Percentiles rank a stretch among this genome's conserved stretches.
These are phyloP conservation scores for Brenthis ino DNA, from an alignment of 2,888 invertebrate species.

Conservation along the genomic window DNA sequence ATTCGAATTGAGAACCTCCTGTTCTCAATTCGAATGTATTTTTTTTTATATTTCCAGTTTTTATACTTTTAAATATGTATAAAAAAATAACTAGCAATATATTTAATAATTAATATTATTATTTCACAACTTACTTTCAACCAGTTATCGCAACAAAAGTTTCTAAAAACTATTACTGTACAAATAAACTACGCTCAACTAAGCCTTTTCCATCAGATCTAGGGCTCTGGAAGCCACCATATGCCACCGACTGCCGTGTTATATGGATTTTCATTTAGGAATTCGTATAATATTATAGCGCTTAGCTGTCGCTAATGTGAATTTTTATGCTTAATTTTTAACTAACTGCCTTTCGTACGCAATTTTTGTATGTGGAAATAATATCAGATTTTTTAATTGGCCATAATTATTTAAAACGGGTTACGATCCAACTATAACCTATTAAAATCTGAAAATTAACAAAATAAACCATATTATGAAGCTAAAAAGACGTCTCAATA, in stretches of 20 bases:
- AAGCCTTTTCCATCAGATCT: slow-evolving; percentile 47
- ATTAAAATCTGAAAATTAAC: not conserved
- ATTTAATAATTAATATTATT: too few relatives aligned
- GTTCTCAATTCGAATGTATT: too few relatives aligned
- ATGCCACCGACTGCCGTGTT: slow-evolving; percentile 73
- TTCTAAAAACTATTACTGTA: not conserved
- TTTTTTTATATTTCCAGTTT: too few relatives aligned
- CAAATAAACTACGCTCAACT: not conserved
- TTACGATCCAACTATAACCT: not conserved
- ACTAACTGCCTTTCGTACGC: slow-evolving; percentile 43
- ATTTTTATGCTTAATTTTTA: slow-evolving; percentile 73
- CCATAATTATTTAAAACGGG: not conserved
- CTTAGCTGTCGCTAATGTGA: slow-evolving; percentile 69
- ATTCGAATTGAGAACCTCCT: too few relatives aligned
- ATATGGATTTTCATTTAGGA: slow-evolving; percentile 81
- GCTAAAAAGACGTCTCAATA: too few relatives aligned
- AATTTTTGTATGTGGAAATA: not conserved
- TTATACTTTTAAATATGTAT: too few relatives aligned
- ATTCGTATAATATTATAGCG: slow-evolving; percentile 75
- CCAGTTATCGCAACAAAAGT: too few relatives aligned
- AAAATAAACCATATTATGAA: too few relatives aligned
- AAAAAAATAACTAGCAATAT: too few relatives aligned
- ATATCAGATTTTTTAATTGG: not conserved
- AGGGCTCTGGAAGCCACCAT: slow-evolving; percentile 55
- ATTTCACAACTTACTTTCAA: too few relatives aligned